phyloP scores from a whole-genome alignment of 2,888 invertebrate species.

The Chloroclysta siterata region DNA sequence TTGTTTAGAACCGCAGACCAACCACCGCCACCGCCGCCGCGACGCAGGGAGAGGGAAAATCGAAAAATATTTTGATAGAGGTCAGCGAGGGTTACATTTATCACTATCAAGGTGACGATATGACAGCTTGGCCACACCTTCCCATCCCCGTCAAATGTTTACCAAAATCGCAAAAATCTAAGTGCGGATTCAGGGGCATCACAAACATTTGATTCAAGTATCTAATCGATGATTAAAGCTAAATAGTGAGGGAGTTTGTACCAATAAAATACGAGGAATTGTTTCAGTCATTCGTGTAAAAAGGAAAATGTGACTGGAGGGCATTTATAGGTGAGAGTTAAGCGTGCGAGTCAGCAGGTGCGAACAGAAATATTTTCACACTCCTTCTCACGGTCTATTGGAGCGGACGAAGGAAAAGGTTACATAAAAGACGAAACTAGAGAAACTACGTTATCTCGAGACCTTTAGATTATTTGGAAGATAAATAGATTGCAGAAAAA shows the following conservation, averaged over 20 bases:
- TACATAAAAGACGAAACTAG: slow-evolving; percentile 52
- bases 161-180: slow-evolving; percentile 41
- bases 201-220: slow-evolving; percentile 2
- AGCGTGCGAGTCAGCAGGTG: slow-evolving; percentile 70
- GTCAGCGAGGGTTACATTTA: slow-evolving; percentile 68
- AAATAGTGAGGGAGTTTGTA: slow-evolving; percentile 9
- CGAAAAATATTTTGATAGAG: slow-evolving; percentile 72
- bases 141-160: slow-evolving; percentile 58
- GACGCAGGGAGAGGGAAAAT: slow-evolving; percentile 48
- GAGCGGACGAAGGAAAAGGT: slow-evolving; percentile 52
- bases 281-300: slow-evolving; percentile 52
- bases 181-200: background rate
- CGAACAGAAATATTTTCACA: slow-evolving; percentile 58
- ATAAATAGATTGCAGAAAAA: slow-evolving; percentile 47
- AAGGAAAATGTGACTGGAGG: slow-evolving; percentile 67
- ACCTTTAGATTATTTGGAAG: slow-evolving; percentile 37
- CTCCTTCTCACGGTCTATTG: slow-evolving; percentile 39
- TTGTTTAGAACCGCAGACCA: slow-evolving; percentile 52
- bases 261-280: slow-evolving; percentile 52
- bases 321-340: slow-evolving; percentile 62
- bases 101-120: slow-evolving; percentile 75
- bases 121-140: slow-evolving; percentile 69
- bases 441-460: slow-evolving; percentile 44
- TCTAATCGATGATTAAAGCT: slow-evolving; percentile 9
- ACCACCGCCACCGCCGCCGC: slow-evolving; percentile 22